Conservation (phyloP, 2,797 vertebrate species). For the Babyrousa celebensis region DNA sequence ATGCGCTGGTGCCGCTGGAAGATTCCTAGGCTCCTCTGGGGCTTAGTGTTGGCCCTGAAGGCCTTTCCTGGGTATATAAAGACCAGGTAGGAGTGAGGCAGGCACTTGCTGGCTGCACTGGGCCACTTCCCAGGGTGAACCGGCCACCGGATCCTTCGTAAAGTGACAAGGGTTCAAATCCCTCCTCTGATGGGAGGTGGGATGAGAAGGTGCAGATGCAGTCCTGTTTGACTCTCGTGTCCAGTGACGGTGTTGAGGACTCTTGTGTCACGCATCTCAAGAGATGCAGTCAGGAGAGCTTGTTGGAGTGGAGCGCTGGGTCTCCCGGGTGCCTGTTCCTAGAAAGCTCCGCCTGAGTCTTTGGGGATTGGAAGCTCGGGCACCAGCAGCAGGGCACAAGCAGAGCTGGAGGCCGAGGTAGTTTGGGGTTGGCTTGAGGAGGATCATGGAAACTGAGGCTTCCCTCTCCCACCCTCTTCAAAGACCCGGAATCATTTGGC, state of each 20-base stretch:
- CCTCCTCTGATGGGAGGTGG: neutral
- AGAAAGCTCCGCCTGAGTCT: neutral
- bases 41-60: neutral
- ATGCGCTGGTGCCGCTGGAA: neutral
- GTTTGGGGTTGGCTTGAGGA: neutral
- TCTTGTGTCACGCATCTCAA: neutral
- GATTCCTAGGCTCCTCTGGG: neutral
- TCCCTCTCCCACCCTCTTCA: neutral
- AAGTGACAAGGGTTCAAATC: neutral
- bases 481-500: neutral
- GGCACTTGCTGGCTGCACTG: neutral
- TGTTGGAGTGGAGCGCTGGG: rapidly evolving
- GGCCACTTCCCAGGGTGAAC: neutral
- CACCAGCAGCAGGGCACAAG: neutral
- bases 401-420: neutral
- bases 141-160: neutral
- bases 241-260: neutral
- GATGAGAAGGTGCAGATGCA: neutral
- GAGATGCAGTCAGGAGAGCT: neutral
- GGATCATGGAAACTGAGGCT: neutral
- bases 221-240: neutral
- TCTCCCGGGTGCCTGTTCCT: neutral
- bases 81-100: neutral
- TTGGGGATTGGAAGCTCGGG: rapidly evolving
- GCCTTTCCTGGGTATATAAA: neutral